Conservation (phyloP, 2,113 vertebrate genomes). For the Lanius ludovicianus region DNA sequence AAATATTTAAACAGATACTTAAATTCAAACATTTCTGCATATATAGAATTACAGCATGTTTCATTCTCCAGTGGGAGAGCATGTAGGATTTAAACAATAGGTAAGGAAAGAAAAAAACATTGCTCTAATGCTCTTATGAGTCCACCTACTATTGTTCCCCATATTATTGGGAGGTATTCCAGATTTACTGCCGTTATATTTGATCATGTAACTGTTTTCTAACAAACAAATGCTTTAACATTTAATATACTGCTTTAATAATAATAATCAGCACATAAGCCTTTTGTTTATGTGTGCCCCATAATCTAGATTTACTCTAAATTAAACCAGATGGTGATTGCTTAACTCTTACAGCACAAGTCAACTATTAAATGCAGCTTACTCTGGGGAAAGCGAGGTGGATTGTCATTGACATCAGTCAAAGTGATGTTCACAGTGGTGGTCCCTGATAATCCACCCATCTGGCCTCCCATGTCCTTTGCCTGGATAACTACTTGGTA, state of each 20-base stretch:
- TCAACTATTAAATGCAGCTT: conserved; percentile 62
- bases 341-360: conserved; percentile 32
- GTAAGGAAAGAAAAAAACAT: not conserved
- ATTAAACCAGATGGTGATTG: conserved; percentile 58
- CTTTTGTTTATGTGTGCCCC: conserved; percentile 27
- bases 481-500: conserved; percentile 85
- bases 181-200: not conserved
- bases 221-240: conserved; percentile 13
- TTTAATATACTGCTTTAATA: conserved; percentile 52
- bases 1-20: conserved; percentile 39
- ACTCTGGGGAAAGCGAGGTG: conserved; percentile 82
- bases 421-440: conserved; percentile 82
- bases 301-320: conserved; percentile 60
- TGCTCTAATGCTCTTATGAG: conserved; percentile 17
- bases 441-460: conserved; percentile 82
- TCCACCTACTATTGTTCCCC: not conserved
- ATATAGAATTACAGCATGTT: conserved; percentile 8
- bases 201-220: not conserved
- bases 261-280: conserved; percentile 14
- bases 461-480: conserved; percentile 85
- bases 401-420: conserved; percentile 84
- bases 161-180: not conserved
- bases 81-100: conserved; percentile 19
- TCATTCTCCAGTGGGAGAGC: not conserved
- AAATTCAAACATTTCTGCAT: not conserved